A percentile compares a stretch with the other conserved stretches of the same genome.
phyloP scores from a whole-genome alignment of 2,113 vertebrate species.

The Lagopus muta region DNA sequence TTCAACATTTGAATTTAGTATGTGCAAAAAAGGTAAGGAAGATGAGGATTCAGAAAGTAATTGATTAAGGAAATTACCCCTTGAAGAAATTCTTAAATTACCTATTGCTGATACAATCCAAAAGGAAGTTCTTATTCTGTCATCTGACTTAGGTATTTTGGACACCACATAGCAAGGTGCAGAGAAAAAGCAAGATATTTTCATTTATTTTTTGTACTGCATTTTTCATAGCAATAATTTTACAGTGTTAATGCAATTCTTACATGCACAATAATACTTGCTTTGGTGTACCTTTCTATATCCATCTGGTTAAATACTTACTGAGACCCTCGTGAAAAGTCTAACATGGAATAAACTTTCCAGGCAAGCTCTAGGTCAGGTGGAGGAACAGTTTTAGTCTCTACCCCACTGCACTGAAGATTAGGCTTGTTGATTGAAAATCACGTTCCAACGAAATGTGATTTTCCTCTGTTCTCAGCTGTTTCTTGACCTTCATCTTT shows the following conservation, averaged over 20 bases:
- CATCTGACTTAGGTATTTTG: background rate
- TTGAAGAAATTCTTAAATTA: background rate
- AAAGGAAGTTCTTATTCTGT: background rate
- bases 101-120: background rate
- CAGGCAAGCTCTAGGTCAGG: background rate
- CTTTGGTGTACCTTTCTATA: background rate
- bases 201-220: background rate
- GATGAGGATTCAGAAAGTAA: background rate
- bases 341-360: background rate
- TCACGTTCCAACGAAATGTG: background rate
- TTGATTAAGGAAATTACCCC: background rate
- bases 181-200: background rate
- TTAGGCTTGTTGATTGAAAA: background rate
- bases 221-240: background rate
- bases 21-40: background rate
- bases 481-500: background rate
- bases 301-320: background rate
- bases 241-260: background rate
- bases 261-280: background rate
- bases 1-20: background rate
- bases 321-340: background rate
- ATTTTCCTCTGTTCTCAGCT: background rate
- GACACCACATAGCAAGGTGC: background rate
- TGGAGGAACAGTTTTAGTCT: background rate
- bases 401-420: background rate